Percentiles rank a stretch among this genome's conserved stretches.
phyloP scores from a whole-genome alignment of 1,140 invertebrate species.

The Globodera ellingtonae region DNA sequence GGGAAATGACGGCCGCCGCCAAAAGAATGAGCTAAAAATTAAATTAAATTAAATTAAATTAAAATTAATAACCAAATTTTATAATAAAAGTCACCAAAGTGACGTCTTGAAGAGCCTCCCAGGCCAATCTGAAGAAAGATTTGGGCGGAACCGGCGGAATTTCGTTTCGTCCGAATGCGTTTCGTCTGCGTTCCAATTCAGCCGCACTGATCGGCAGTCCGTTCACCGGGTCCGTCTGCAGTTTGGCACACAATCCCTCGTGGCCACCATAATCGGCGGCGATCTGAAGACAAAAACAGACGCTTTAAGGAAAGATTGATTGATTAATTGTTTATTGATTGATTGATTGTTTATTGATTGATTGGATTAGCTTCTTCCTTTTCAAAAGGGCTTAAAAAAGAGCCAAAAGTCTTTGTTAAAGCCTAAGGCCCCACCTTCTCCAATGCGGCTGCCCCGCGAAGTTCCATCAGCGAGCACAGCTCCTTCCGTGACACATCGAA shows the following conservation, averaged over 20 bases:
- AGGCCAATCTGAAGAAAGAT: slow-evolving; percentile 94
- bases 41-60: slow-evolving; percentile 72
- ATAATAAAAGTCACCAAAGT: slow-evolving; percentile 18
- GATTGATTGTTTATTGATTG: too few relatives aligned
- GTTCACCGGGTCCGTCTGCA: slow-evolving; percentile 93
- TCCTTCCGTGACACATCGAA: slow-evolving; percentile 44
- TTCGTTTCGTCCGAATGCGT: slow-evolving; percentile 92
- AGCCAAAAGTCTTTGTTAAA: too few relatives aligned
- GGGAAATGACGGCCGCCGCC: slow-evolving; percentile 75
- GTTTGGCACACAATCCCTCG: slow-evolving; percentile 83
- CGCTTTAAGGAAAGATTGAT: too few relatives aligned
- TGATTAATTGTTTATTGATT: too few relatives aligned
- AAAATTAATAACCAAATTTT: too few relatives aligned
- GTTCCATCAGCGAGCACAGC: slow-evolving; percentile 47
- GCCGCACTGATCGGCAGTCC: slow-evolving; percentile 78
- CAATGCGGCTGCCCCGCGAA: slow-evolving; percentile 48
- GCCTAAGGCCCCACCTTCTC: slow-evolving; percentile 39
- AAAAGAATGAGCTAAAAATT: slow-evolving; percentile 80
- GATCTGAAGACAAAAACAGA: slow-evolving; percentile 40
- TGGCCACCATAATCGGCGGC: slow-evolving; percentile 68
- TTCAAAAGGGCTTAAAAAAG: too few relatives aligned
- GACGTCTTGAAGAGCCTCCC: slow-evolving; percentile 87
- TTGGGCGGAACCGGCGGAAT: slow-evolving; percentile 99
- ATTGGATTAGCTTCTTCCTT: too few relatives aligned
- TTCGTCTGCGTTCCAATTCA: slow-evolving; percentile 82